phyloP scores from a whole-genome alignment of 2,888 invertebrate species.

The Lamproptera curius region DNA sequence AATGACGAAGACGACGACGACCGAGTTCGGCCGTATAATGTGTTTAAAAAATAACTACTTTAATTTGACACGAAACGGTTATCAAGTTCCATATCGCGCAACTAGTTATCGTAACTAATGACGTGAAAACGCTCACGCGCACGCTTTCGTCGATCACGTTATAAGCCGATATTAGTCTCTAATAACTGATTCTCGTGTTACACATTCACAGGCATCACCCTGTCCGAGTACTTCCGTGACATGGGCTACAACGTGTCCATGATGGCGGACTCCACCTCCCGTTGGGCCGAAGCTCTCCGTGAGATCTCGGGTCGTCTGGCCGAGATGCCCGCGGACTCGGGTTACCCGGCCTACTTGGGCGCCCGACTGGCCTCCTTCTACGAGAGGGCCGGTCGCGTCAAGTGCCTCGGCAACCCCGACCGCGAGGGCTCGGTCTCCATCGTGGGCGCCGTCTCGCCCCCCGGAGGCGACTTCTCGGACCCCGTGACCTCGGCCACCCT shows the following conservation, averaged over 20 bases:
- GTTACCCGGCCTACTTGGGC: slow-evolving; percentile 99
- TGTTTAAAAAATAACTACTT: no score
- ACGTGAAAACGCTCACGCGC: no score
- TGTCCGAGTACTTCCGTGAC: slow-evolving; percentile 99
- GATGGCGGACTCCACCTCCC: slow-evolving; percentile 99
- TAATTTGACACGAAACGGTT: no score
- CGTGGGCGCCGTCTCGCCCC: slow-evolving; percentile 99
- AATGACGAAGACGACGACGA: no score
- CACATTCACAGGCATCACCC: slow-evolving; percentile 89
- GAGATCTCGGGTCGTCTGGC: slow-evolving; percentile 99
- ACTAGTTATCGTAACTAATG: no score
- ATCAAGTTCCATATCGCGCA: no score
- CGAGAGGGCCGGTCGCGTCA: slow-evolving; percentile 98
- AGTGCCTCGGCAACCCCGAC: slow-evolving; percentile 98
- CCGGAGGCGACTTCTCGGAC: slow-evolving; percentile 99
- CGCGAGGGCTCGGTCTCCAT: slow-evolving; percentile 99
- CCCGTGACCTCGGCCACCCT: slow-evolving; percentile 99
- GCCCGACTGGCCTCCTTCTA: slow-evolving; percentile 99
- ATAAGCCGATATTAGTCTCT: no score
- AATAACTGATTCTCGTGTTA: no score
- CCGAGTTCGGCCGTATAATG: no score
- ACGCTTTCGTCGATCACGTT: no score
- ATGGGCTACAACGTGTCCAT: slow-evolving; percentile 99
- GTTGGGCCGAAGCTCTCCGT: slow-evolving; percentile 99
- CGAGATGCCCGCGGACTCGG: slow-evolving; percentile 99